Base-by-base conservation (phyloP, 2,888 invertebrate species). In the Agrochola litura region DNA sequence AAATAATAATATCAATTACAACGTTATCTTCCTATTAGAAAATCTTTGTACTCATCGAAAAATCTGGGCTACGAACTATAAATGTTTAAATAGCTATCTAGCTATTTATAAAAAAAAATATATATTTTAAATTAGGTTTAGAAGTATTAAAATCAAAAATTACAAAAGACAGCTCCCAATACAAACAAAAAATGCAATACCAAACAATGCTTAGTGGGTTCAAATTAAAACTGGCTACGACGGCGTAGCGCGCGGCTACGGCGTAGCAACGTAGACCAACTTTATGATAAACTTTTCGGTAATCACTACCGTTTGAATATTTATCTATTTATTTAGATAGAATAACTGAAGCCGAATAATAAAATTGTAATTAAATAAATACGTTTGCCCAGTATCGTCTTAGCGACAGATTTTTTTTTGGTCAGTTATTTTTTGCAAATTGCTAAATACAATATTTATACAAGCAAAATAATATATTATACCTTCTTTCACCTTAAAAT, bases 181-280 rank as follows among this genome's bases (percentile, higher is more conserved):
- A 37, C 37, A 37, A 37, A 37, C 37, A 37, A 37, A 37, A 37
- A 37, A 37, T 4, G 37, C 37, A 37, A 37, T 5, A 37, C 3
- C 37, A 37, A 3, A 37, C 37, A 4, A 3, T 37, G 37, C 37
- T 37, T 37, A 37, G 37, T 3, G 37, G 37, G 1, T 37, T 37
- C 37, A 4, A 4, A 37, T 37, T 37, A 37, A 37, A 52, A 19
- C 22, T 30, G 30, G 12, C 65, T 49, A 72, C 78, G 58, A 22
- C 6, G 19, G 16, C 25, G 58, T 65, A 71, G 54, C 43, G 37
- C 19, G 1, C 3, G n/a, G 43, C 65, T 77, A 68, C 79, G 80
- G 22, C 68, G 68, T 79, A 74, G 79, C 64, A 16, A 25, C 16
- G 22, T 12, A 5, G 4, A 37, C 14, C 2, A 52, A 19, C 6